These are phyloP conservation scores for Acipenser transmontanus DNA, from an alignment of 2,797 vertebrate genomes.

Conservation along the genomic window DNA sequence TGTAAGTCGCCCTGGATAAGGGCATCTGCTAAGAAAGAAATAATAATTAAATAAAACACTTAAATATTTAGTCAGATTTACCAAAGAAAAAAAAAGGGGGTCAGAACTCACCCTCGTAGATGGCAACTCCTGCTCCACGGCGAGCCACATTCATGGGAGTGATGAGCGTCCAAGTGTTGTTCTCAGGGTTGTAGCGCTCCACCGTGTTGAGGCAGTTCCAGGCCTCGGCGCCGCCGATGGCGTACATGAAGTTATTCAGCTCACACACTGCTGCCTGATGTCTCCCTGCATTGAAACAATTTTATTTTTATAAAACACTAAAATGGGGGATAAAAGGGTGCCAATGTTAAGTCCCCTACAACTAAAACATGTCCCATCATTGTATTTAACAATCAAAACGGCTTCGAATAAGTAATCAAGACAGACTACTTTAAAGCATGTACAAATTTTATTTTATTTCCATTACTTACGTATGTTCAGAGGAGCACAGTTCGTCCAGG, in stretches of 20 bases:
- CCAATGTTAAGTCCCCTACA: too few species aligned
- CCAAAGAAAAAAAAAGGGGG: not conserved
- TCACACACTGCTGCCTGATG: conserved; percentile 93
- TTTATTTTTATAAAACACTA: too few species aligned
- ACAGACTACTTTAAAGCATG: too few species aligned
- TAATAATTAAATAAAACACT: too few species aligned
- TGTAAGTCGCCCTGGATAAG: too few species aligned
- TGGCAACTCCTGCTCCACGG: conserved; percentile 82
- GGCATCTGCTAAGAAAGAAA: too few species aligned
- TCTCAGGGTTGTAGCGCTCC: conserved; percentile 89
- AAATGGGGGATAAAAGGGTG: too few species aligned
- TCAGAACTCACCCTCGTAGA: conserved; percentile 65
- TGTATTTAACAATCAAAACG: too few species aligned
- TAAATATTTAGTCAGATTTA: too few species aligned
- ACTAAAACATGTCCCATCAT: too few species aligned
- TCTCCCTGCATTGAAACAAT: conserved; percentile 62
- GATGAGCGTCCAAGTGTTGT: conserved; percentile 90
- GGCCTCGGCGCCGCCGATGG: conserved; percentile 88
- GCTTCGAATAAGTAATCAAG: not conserved
- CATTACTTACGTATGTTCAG: conserved; percentile 85
- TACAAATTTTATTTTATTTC: too few species aligned
- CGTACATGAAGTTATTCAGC: conserved; percentile 84
- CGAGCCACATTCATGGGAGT: conserved; percentile 93
- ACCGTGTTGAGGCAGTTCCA: conserved; percentile 97
- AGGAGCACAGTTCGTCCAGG: conserved; percentile 85